Percentiles rank a stretch among this genome's conserved stretches.
phyloP scores from a whole-genome alignment of 2,888 invertebrate genomes.

The Geotrupes spiniger region DNA sequence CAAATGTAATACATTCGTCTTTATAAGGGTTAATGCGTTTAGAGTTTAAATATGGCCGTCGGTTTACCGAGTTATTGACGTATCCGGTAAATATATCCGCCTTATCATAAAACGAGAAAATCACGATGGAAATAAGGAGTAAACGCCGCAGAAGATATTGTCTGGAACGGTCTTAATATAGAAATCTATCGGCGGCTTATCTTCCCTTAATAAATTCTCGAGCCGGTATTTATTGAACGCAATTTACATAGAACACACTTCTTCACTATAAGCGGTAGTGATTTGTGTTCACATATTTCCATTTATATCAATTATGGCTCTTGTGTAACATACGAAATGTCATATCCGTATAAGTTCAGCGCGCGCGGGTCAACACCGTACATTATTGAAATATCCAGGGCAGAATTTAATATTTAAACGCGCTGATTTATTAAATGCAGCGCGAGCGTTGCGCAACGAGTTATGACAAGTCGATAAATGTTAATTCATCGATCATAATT shows the following conservation, averaged over 20 bases:
- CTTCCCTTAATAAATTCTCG: conserved; percentile 38
- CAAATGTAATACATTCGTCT: too few species aligned
- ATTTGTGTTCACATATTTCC: conserved; percentile 32
- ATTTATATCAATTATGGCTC: conserved; percentile 38
- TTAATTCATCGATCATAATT: too few species aligned
- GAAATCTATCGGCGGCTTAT: conserved; percentile 36
- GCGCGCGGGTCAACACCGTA: conserved; percentile 18
- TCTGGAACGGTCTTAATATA: conserved; percentile 34
- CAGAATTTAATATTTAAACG: neutral
- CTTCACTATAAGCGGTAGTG: conserved; percentile 41
- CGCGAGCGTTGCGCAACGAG: too few species aligned
- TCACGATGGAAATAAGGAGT: conserved; percentile 12
- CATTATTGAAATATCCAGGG: conserved; percentile 8
- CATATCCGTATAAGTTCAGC: conserved; percentile 26
- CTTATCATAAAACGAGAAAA: conserved; percentile 12
- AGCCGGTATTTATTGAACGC: conserved; percentile 40
- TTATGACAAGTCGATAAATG: too few species aligned
- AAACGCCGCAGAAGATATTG: conserved; percentile 10
- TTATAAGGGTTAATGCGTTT: too few species aligned
- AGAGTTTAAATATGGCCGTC: too few species aligned
- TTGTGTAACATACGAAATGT: conserved; percentile 29
- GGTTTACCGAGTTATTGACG: too few species aligned
- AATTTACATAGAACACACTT: conserved; percentile 47
- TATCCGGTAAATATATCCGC: neutral
- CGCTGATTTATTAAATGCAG: too few species aligned